Evolutionary conservation across 1,140 invertebrate genomes (phyloP).

Genomic region (Paracyclopina nana): DNA sequence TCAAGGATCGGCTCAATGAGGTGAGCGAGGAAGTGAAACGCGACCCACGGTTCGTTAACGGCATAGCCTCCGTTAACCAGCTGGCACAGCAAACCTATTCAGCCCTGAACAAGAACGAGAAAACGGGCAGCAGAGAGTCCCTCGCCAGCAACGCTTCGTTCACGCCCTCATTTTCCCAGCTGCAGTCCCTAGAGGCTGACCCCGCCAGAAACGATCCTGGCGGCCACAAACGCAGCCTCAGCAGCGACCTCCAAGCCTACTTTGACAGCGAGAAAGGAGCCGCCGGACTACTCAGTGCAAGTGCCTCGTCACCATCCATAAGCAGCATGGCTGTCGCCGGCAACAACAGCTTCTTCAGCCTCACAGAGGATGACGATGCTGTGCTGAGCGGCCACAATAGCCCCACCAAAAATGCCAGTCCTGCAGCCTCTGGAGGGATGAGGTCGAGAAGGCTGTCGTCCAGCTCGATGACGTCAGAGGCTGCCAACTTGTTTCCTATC

Average conservation of each 20-base stretch:
- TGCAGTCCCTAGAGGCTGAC: not conserved
- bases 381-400: not conserved
- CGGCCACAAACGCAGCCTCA: not conserved
- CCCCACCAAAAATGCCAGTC: not conserved
- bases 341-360: constrained; percentile 6
- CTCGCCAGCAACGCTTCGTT: not conserved
- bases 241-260: no score
- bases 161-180: no score
- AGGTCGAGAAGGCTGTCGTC: not conserved
- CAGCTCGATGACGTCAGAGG: not conserved
- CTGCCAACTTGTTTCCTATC: constrained; percentile 3
- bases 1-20: constrained; percentile 16
- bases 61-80: not conserved
- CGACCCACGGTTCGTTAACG: constrained; percentile 4
- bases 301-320: no score
- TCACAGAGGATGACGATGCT: not conserved
- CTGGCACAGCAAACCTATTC: not conserved
- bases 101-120: not conserved
- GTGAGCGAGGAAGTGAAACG: constrained; percentile 9
- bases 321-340: no score
- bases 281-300: no score
- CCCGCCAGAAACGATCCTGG: constrained; percentile 2
- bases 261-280: no score
- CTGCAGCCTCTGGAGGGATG: not conserved
- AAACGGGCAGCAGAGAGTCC: constrained; percentile 1